Base-by-base conservation (phyloP, 2,888 invertebrate species). In the Mayetiola destructor region DNA sequence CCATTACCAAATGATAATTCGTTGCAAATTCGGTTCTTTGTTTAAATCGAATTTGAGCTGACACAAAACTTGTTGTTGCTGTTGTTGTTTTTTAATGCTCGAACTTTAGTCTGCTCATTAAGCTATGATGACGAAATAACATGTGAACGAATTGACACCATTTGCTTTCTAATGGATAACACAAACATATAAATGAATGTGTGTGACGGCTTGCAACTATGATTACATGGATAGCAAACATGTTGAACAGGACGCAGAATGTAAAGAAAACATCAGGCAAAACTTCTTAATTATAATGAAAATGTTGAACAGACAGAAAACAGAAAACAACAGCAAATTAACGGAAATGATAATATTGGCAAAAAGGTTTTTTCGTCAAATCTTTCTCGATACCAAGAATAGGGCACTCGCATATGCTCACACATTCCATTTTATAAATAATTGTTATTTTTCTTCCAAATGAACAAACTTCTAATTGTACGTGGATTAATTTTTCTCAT, bases 241-340 rank as follows among this genome's bases (percentile, higher is more conserved):
- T 27, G 14, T 27, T 12, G 14, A 37, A 14, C 37, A 12, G n/a
- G 3, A 9, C 6, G 12, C 32, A 9, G 32, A 12, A 9, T 32
- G 32, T 12, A 32, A 32, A 12, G 12, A 32, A 32, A 32, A 9
- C 10, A 40, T 10, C 10, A 40, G n/a, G 14, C 48, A 48, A 48
- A 48, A 48, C 48, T 48, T 48, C 48, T 27, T 48, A 48, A 48
- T 48, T 48, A 48, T 27, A n/a, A 27, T 5, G n/a, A n/a, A 23
- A 27, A 27, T 4, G 6, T 48, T 14, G 16, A 48, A 16, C 48
- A 48, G 48, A 48, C 48, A 16, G 48, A 48, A n/a, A n/a, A n/a
- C n/a, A n/a, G n/a, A n/a, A n/a, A n/a, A 48, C 48, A 48, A 27
- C 48, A 27, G 27, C 48, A 48, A 48, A 48, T 48, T 48, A 48